Conservation (phyloP, 2,888 invertebrate species). For the Cynaeus angustus region DNA sequence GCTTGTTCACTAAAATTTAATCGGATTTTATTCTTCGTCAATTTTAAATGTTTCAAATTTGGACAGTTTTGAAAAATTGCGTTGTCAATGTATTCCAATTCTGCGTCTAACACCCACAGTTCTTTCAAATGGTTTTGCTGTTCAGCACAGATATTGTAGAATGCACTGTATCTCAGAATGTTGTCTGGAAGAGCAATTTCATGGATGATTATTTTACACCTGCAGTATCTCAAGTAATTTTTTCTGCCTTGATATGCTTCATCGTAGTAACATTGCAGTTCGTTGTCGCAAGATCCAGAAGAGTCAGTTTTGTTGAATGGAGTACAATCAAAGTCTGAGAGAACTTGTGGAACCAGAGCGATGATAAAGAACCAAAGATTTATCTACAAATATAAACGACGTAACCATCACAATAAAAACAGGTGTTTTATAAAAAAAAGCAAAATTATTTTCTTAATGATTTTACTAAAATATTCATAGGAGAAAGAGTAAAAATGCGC, state of each 20-base stretch:
- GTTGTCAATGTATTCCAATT: conserved; percentile 17
- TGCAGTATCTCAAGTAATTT: background rate
- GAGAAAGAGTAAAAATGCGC: no score
- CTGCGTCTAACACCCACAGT: conserved; percentile 8
- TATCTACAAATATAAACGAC: background rate
- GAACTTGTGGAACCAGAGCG: background rate
- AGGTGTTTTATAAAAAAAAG: no score
- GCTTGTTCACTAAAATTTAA: conserved; percentile 13
- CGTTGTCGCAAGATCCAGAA: background rate
- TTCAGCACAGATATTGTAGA: conserved; percentile 6
- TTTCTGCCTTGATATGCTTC: background rate
- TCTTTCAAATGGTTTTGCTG: background rate
- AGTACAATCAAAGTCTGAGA: background rate
- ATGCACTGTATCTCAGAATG: background rate
- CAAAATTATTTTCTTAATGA: no score
- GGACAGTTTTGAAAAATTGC: conserved; percentile 18
- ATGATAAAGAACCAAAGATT: background rate
- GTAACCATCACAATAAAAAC: no score
- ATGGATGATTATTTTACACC: conserved; percentile 1
- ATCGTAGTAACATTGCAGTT: background rate
- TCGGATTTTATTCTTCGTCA: conserved; percentile 1
- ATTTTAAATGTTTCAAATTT: conserved; percentile 9
- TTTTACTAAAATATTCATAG: no score
- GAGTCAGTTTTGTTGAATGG: background rate
- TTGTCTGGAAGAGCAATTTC: conserved; percentile 11